Percentiles rank a stretch among this genome's conserved stretches.
These are phyloP conservation scores for Anthopleura xanthogrammica DNA, from an alignment of 92 coral and sea anemone genomes.

Conservation along the genomic window DNA sequence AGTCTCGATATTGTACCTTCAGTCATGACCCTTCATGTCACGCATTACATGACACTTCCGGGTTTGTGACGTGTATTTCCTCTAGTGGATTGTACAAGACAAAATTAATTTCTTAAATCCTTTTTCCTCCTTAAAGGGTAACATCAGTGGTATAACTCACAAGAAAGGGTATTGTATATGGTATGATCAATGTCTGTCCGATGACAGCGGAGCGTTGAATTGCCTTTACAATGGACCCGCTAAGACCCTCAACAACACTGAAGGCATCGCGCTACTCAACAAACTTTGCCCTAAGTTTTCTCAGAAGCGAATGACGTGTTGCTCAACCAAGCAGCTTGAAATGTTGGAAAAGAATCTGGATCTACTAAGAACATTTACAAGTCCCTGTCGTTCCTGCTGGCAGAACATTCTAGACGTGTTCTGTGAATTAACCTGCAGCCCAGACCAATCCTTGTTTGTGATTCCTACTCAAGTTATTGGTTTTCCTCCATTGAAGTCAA, in stretches of 20 bases:
- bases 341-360: slow-evolving; percentile 44
- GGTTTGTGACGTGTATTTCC: too few relatives aligned
- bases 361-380: slow-evolving; percentile 45
- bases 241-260: slow-evolving; percentile 47
- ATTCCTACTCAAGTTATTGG: slow-evolving; percentile 15
- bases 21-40: too few relatives aligned
- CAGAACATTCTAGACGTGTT: slow-evolving; percentile 77
- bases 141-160: slow-evolving; percentile 20
- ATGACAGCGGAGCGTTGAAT: slow-evolving; percentile 38
- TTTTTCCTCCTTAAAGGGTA: background rate
- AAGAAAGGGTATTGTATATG: slow-evolving; percentile 86
- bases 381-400: slow-evolving; percentile 87
- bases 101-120: background rate
- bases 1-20: too few relatives aligned
- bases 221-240: slow-evolving; percentile 90
- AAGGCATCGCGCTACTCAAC: slow-evolving; percentile 44
- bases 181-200: slow-evolving; percentile 72
- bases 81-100: too few relatives aligned
- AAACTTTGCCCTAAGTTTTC: slow-evolving; percentile 67
- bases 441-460: slow-evolving; percentile 75
- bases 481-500: background rate
- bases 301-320: slow-evolving; percentile 58
- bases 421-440: slow-evolving; percentile 73
- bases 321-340: slow-evolving; percentile 53
- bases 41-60: too few relatives aligned